A percentile compares a stretch with the other conserved stretches of the same genome.
Conservation (phyloP, 2,888 invertebrate genomes). For the Scelioninae gen. 2 region DNA sequence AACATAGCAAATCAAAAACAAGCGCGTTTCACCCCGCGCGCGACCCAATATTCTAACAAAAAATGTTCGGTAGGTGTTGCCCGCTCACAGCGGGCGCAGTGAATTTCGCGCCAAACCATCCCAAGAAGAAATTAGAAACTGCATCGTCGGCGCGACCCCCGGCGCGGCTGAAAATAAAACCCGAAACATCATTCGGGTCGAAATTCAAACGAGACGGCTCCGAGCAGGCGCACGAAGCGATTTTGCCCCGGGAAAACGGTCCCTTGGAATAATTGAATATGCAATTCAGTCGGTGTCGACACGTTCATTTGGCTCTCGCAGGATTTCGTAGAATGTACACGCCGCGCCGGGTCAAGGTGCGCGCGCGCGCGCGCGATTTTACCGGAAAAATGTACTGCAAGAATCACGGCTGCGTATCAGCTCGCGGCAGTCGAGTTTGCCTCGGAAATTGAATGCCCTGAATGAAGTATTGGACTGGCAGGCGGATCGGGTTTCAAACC, state of each 20-base stretch:
- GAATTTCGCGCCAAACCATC: no score
- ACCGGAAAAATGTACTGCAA: conserved; percentile 48
- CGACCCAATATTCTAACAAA: no score
- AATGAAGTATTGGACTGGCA: conserved; percentile 67
- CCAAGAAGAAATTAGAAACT: no score
- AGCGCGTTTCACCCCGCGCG: no score
- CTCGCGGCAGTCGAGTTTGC: conserved; percentile 58
- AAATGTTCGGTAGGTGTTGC: no score
- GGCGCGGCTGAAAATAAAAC: background rate
- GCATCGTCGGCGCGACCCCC: background rate
- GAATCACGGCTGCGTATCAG: conserved; percentile 51
- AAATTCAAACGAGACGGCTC: conserved; percentile 32
- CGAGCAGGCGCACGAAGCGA: conserved; percentile 28
- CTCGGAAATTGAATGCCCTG: conserved; percentile 70
- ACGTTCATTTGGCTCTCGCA: conserved; percentile 50
- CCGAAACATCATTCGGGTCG: conserved; percentile 35
- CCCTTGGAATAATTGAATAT: conserved; percentile 56
- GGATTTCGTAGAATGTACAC: conserved; percentile 43
- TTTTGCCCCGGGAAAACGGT: conserved; percentile 33
- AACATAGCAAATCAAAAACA: no score
- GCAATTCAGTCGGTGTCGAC: conserved; percentile 46
- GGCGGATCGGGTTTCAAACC: conserved; percentile 60
- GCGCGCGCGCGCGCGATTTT: conserved; percentile 43
- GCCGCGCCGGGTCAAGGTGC: conserved; percentile 57
- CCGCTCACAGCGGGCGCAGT: no score